These are phyloP conservation scores for Colletes latitarsis DNA, from an alignment of 1,140 invertebrate species.

Conservation along the genomic window DNA sequence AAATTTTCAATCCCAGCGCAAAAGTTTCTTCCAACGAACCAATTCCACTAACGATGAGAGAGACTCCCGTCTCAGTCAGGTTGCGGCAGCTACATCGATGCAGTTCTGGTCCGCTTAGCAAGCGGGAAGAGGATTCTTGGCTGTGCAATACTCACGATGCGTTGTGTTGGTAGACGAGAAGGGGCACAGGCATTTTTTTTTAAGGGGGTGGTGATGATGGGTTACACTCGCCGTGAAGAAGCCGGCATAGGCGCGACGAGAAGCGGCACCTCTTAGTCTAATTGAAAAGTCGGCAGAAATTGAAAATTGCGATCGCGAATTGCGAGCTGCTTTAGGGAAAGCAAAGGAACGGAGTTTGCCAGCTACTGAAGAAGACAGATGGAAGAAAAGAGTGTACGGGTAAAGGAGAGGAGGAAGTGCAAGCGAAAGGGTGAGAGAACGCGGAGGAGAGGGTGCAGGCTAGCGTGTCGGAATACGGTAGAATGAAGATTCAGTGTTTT, in stretches of 20 bases:
- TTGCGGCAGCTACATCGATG: conserved; percentile 29
- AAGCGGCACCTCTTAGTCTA: conserved; percentile 80
- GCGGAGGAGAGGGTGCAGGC: conserved; percentile 57
- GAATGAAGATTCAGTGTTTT: conserved; percentile 79
- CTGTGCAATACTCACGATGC: conserved; percentile 74
- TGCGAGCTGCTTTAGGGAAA: conserved; percentile 78
- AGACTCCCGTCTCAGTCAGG: conserved; percentile 18
- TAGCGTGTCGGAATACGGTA: conserved; percentile 73
- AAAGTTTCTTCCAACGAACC: conserved; percentile 14
- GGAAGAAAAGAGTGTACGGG: conserved; percentile 50
- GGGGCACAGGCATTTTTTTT: conserved; percentile 32
- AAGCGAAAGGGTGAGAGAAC: conserved; percentile 43
- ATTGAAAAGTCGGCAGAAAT: conserved; percentile 82
- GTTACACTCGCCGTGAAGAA: conserved; percentile 67
- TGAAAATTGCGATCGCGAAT: conserved; percentile 82
- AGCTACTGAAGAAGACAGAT: conserved; percentile 42
- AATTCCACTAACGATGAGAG: conserved; percentile 26
- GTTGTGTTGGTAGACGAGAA: conserved; percentile 65
- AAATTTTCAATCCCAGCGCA: too few species aligned
- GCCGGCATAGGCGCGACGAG: conserved; percentile 55
- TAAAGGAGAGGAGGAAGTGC: conserved; percentile 46
- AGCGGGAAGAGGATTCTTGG: conserved; percentile 59
- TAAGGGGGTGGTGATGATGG: conserved; percentile 39
- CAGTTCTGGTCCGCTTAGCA: conserved; percentile 34
- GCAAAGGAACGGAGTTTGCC: conserved; percentile 47